Evolutionary conservation across 35 echinoderm and acorn worm genomes (phyloP), one percentile per base, ranked within the genome.

Genomic region (Strongylocentrotus purpuratus): DNA sequence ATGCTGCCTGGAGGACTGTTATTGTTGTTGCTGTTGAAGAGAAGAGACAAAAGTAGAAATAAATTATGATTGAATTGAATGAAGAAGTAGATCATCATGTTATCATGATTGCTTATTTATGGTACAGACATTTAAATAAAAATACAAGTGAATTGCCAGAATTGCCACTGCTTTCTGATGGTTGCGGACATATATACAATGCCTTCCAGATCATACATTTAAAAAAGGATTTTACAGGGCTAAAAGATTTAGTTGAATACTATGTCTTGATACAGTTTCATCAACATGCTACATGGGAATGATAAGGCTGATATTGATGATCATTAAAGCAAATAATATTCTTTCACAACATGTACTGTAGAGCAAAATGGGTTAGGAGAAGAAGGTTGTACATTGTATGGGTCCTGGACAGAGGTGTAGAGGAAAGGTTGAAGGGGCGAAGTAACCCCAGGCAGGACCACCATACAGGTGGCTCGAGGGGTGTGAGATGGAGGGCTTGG

Each of bases 1-100:
- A 58, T 93, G 48, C 91, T 93, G 91, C 91, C 46, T 31, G 46
- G 46, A n/a, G 91, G 91, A 58, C 91, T 93, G 91, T 93, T 93
- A n/a, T 93, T 93, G 48, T 93, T 93, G 31, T 93, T 93, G 48
- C 91, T 93, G 91, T 46, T 5, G 25, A 89, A 35, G 46, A 46
- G 91, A 32, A 58, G 46, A 55, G 8, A 35, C 9, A 87, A 87
- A 28, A 93, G 91, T 8, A 9, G 58, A 31, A 45, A 35, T 46
- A 41, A 25, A 88, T 35, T 17, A 89, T 35, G n/a, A 45, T 78
- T 4, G 1, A 78, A n/a, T 55, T 78, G 65, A 78, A 78, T 22
- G 2, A 28, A 78, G 20, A 0, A 78, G 28, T 78, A n/a, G 28
- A 7, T 55, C 10, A 55, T 55, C 50, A 10, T 13, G 10, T 55